Conservation (phyloP, 2,888 invertebrate genomes). For the Hemithea aestivaria region DNA sequence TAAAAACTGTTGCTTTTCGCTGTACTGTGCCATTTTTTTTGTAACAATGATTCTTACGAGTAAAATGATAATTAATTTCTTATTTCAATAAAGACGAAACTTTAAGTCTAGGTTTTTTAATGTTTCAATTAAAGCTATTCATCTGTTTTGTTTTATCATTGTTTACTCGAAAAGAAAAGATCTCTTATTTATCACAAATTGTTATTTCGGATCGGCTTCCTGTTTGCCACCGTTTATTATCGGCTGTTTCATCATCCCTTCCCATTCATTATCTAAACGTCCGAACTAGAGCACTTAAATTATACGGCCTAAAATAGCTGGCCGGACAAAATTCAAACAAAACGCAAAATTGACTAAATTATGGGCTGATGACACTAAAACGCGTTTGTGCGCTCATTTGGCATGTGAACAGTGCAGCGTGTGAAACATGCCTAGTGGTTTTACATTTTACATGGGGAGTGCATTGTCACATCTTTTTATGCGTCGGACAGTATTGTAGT, state of each 20-base stretch:
- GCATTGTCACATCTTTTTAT: conserved; percentile 66
- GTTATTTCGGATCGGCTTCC: not conserved
- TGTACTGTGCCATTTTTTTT: too few relatives aligned
- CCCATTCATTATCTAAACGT: too few relatives aligned
- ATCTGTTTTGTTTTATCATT: too few relatives aligned
- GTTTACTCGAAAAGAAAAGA: too few relatives aligned
- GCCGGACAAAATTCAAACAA: conserved; percentile 14
- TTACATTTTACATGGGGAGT: conserved; percentile 55
- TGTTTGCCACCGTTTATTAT: not conserved
- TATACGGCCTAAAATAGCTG: conserved; percentile 8
- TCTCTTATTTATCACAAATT: too few relatives aligned
- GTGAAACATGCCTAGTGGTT: conserved; percentile 54
- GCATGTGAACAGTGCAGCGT: conserved; percentile 30
- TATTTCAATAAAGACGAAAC: too few relatives aligned
- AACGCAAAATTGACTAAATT: conserved; percentile 22
- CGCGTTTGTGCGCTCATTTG: conserved; percentile 21
- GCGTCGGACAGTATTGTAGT: conserved; percentile 50
- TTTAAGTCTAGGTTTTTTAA: too few relatives aligned
- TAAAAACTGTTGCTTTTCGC: too few relatives aligned
- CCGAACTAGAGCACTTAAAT: not conserved
- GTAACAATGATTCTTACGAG: too few relatives aligned
- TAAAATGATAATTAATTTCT: too few relatives aligned
- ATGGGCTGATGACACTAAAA: conserved; percentile 18
- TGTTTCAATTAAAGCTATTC: too few relatives aligned
- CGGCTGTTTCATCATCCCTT: not conserved